Evolutionary conservation across 2,113 vertebrate genomes (phyloP).

Genomic region (Cavia aperea): DNA sequence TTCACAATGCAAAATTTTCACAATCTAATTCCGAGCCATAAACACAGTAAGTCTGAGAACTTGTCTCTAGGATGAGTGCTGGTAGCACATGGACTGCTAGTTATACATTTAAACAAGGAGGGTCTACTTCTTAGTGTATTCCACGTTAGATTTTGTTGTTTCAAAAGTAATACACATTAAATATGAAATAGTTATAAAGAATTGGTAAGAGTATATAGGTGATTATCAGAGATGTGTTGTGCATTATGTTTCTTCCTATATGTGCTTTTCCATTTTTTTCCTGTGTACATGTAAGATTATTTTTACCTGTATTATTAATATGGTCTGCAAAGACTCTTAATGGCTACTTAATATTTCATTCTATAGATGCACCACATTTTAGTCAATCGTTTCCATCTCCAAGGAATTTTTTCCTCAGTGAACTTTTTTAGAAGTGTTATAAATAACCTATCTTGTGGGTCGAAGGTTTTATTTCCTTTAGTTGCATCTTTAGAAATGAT

Average conservation of each 20-base stretch:
- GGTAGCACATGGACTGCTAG: neutral
- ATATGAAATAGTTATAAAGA: neutral
- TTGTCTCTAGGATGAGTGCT: neutral
- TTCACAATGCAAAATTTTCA: neutral
- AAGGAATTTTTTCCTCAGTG: neutral
- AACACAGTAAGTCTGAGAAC: neutral
- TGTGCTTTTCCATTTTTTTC: neutral
- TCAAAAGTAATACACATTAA: neutral
- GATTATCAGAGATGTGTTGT: neutral
- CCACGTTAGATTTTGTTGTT: neutral
- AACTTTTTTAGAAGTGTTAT: neutral
- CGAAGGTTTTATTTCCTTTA: neutral
- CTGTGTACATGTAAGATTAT: neutral
- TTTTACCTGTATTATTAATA: neutral
- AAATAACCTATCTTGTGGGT: neutral
- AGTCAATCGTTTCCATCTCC: neutral
- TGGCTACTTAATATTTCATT: conserved; percentile 37
- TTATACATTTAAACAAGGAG: neutral
- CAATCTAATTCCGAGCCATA: neutral
- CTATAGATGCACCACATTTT: neutral
- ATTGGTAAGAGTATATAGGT: neutral
- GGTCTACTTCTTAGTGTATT: neutral
- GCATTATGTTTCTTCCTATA: neutral
- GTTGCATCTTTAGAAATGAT: neutral
- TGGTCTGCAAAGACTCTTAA: neutral